Evolutionary conservation across 2,888 invertebrate species (phyloP), one percentile per base, ranked within the genome.

Genomic region (Conchocele bisecta): DNA sequence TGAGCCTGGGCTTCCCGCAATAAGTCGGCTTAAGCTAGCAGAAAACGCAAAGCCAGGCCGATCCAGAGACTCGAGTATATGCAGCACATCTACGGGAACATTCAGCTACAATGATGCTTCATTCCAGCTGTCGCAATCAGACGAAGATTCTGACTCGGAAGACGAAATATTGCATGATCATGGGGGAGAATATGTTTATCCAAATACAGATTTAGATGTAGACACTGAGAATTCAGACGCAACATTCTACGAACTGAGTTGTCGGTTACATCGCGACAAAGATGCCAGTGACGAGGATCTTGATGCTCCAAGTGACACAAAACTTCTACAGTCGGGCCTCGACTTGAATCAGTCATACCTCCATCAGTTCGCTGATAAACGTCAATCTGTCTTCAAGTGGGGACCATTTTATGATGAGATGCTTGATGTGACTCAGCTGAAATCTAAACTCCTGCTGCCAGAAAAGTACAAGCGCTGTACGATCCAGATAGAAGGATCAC

Each of bases 401-500:
- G 33, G 54, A 11, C 13, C 24, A 11, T 65, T 60, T 22, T 71
- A 71, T 29, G 26, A 17, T 26, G 29, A 28, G 11, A 28, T 65
- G 13, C 50, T 61, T 3, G 11, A 22, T n/a, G 26, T 33, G 15
- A 44, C 31, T 7, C 17, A 31, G 28, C 22, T 71, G n/a, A 39
- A 22, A 37, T 50, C 64, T 9, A 24, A 29, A 17, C 54, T 67
- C 5, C 22, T 51, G 11, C 33, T 46, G 31, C 15, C 33, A 69
- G 3, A 48, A 51, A 33, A 48, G 42, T 13, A 59, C 22, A 77
- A 77, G 50, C 33, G 56, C 29, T 78, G 83, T 50, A 64, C 41
- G 1, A 64, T 83, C 15, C 59, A 70, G 22, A 71, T 83, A 9
- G 72, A n/a, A n/a, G n/a, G n/a, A n/a, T n/a, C n/a, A n/a, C n/a